Evolutionary conservation across 1,140 invertebrate genomes (phyloP).

Genomic region (Drosophila lacertosa): DNA sequence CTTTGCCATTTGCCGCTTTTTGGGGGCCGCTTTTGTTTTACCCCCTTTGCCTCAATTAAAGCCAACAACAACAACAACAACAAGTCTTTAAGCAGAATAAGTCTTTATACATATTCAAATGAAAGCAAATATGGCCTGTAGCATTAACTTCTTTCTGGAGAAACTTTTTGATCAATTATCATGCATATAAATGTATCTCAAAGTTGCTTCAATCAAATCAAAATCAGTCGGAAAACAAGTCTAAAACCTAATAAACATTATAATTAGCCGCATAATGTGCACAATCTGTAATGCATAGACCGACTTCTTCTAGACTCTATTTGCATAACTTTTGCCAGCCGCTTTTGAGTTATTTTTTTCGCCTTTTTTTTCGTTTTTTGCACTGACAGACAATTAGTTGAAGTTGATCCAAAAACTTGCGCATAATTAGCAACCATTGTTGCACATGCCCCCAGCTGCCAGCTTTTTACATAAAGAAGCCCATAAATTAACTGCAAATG

Average conservation of each 20-base stretch:
- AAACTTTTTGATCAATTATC: no score
- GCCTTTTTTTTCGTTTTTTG: background rate
- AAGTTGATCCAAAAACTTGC: constrained; percentile 70
- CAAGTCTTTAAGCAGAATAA: constrained; percentile 1
- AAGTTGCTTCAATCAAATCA: no score
- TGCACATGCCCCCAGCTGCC: constrained; percentile 32
- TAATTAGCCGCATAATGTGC: constrained; percentile 51
- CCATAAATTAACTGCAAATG: constrained; percentile 72
- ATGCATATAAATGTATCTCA: no score
- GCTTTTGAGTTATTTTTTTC: constrained; percentile 20
- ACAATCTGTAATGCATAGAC: constrained; percentile 29
- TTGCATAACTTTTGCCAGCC: constrained; percentile 42
- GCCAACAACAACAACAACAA: constrained; percentile 25
- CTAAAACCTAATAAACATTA: constrained; percentile 40
- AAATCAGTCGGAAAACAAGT: background rate
- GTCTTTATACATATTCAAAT: no score
- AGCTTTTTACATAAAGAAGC: constrained; percentile 22
- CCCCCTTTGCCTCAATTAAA: constrained; percentile 67
- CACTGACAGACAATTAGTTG: constrained; percentile 54
- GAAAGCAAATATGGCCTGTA: no score
- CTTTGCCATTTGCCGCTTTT: constrained; percentile 25
- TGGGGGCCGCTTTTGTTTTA: constrained; percentile 11
- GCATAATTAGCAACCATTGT: constrained; percentile 72
- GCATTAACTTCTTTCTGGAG: no score
- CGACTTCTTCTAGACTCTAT: constrained; percentile 16